Conservation (phyloP, 2,888 invertebrate species). For the Pinctada fucata region DNA sequence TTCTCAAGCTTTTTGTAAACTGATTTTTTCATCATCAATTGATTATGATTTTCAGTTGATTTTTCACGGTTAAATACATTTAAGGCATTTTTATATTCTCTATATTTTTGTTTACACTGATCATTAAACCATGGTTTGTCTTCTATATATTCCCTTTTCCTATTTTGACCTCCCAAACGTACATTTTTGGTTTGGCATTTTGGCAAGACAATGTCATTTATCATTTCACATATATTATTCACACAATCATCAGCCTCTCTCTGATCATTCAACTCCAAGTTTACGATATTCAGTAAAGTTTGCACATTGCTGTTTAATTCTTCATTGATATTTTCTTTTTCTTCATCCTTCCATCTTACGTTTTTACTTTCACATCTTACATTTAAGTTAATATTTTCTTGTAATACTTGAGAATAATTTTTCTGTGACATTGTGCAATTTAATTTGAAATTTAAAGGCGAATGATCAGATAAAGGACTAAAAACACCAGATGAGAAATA, state of each 20-base stretch:
- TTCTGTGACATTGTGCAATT: too few species aligned
- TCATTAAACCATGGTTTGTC: not conserved
- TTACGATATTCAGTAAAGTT: too few species aligned
- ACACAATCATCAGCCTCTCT: not conserved
- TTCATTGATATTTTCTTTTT: too few species aligned
- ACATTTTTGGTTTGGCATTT: not conserved
- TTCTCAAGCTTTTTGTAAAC: not conserved
- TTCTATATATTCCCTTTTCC: not conserved
- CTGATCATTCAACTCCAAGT: not conserved
- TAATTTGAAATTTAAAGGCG: not conserved
- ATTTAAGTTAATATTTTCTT: too few species aligned
- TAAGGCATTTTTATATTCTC: not conserved
- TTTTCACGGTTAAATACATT: not conserved
- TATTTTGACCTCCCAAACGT: not conserved
- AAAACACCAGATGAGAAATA: not conserved
- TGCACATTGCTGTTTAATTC: too few species aligned
- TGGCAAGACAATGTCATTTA: not conserved
- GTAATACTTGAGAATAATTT: too few species aligned
- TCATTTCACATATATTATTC: not conserved
- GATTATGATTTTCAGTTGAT: not conserved
- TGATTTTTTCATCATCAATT: not conserved
- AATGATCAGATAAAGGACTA: not conserved
- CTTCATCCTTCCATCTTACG: not conserved
- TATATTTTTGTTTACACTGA: not conserved
- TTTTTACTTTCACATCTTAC: not conserved